Percentiles rank a stretch among this genome's conserved stretches.
These are phyloP conservation scores for Mirza zaza DNA, from an alignment of 2,113 vertebrate genomes.

Conservation along the genomic window DNA sequence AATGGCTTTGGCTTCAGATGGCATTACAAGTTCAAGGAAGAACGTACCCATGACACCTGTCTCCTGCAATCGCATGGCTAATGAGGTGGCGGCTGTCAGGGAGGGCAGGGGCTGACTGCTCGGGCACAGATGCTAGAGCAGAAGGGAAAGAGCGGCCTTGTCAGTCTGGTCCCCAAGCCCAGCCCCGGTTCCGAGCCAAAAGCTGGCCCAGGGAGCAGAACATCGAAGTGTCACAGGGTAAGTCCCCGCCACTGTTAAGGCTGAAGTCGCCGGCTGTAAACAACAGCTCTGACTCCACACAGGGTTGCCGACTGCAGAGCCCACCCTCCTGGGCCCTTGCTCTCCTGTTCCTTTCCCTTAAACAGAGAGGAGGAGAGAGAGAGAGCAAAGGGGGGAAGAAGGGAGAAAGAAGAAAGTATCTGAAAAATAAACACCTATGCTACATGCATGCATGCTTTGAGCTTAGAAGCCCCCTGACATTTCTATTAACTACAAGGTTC, in stretches of 20 bases:
- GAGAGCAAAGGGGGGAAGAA: too few relatives aligned
- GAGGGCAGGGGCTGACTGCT: not conserved
- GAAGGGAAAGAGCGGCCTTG: not conserved
- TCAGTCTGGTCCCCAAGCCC: not conserved
- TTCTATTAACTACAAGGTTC: not conserved
- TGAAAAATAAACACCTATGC: constrained; percentile 31
- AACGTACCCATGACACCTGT: not conserved
- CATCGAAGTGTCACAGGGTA: rapidly evolving
- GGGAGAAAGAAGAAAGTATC: not conserved
- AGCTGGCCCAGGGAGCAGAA: not conserved
- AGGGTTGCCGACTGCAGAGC: not conserved
- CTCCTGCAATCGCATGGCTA: not conserved
- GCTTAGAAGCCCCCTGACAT: not conserved
- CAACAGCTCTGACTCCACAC: not conserved
- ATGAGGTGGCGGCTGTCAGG: not conserved
- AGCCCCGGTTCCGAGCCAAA: not conserved
- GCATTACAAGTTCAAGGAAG: not conserved
- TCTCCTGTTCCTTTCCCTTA: not conserved
- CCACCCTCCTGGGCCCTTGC: not conserved
- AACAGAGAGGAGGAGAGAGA: not conserved
- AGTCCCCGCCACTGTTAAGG: not conserved
- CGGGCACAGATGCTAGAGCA: not conserved
- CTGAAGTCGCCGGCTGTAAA: not conserved
- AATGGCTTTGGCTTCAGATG: not conserved
- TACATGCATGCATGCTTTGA: not conserved